These are phyloP conservation scores for Netelia melanura DNA, from an alignment of 2,888 invertebrate genomes.

Conservation along the genomic window DNA sequence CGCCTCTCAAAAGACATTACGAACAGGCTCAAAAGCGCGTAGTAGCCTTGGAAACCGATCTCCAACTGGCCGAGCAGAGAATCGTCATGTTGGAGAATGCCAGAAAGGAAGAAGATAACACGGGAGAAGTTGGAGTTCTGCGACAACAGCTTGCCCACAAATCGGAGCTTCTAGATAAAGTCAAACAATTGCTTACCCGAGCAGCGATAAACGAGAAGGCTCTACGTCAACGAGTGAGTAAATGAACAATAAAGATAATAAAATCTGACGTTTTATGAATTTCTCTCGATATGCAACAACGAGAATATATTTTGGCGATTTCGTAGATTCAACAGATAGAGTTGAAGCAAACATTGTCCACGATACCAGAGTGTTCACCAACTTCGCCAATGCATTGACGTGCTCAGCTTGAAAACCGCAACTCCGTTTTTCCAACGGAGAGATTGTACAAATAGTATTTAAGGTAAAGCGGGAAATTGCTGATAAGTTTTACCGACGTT, in stretches of 20 bases:
- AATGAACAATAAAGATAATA: conserved; percentile 5
- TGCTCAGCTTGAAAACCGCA: too few relatives aligned
- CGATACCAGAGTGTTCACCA: conserved; percentile 78
- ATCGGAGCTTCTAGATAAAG: conserved; percentile 87
- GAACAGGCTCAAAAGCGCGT: conserved; percentile 77
- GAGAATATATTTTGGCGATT: conserved; percentile 27
- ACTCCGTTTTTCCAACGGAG: neutral
- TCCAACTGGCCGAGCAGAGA: conserved; percentile 78
- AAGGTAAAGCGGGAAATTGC: neutral
- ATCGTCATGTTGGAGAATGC: conserved; percentile 78
- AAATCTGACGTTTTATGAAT: conserved; percentile 2
- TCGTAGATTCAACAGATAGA: conserved; percentile 81
- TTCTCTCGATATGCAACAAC: neutral
- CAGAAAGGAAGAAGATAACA: conserved; percentile 84
- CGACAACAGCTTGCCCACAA: conserved; percentile 87
- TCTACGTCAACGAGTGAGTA: conserved; percentile 87
- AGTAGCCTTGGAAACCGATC: conserved; percentile 78
- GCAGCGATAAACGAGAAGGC: conserved; percentile 89
- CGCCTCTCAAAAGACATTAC: conserved; percentile 72
- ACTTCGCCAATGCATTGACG: conserved; percentile 52
- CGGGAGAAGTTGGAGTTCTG: conserved; percentile 86
- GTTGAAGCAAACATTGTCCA: conserved; percentile 78
- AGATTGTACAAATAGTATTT: neutral
- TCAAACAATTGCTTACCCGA: conserved; percentile 88
- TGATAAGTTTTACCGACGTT: neutral